Percentiles rank a stretch among this genome's conserved stretches.
Conservation (phyloP, 2,888 invertebrate species). For the Plagiodera versicolora region DNA sequence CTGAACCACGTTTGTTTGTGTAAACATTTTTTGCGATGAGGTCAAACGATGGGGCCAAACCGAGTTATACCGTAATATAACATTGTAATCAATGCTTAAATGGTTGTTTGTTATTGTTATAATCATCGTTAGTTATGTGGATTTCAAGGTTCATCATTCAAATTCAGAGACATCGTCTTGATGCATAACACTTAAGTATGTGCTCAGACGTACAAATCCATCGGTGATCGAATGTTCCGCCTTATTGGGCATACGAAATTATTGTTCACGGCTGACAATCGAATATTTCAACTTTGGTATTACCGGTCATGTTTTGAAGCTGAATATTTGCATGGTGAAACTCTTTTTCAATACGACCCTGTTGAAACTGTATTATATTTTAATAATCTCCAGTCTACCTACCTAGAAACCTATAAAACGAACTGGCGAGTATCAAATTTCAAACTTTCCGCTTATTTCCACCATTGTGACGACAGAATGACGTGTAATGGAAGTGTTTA, state of each 20-base stretch:
- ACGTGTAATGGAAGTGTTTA: no score
- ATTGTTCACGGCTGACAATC: background rate
- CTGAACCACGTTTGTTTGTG: no score
- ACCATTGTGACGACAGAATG: background rate
- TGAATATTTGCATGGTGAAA: no score
- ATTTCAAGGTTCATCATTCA: background rate
- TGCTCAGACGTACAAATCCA: background rate
- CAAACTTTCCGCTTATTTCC: conserved; percentile 1
- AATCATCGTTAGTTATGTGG: background rate
- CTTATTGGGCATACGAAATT: background rate
- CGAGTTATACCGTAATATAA: background rate
- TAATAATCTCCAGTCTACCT: background rate
- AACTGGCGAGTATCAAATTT: conserved; percentile 10
- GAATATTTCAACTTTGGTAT: background rate
- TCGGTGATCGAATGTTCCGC: background rate
- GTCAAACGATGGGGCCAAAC: background rate
- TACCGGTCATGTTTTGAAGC: no score
- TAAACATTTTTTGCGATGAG: no score
- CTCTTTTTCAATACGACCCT: no score
- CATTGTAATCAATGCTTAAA: background rate
- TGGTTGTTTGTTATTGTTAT: background rate
- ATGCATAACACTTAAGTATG: background rate
- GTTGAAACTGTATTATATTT: no score
- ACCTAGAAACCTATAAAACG: background rate
- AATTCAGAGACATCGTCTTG: background rate